phyloP scores from a whole-genome alignment of 2,888 invertebrate species.

The Leptinotarsa haldemani region DNA sequence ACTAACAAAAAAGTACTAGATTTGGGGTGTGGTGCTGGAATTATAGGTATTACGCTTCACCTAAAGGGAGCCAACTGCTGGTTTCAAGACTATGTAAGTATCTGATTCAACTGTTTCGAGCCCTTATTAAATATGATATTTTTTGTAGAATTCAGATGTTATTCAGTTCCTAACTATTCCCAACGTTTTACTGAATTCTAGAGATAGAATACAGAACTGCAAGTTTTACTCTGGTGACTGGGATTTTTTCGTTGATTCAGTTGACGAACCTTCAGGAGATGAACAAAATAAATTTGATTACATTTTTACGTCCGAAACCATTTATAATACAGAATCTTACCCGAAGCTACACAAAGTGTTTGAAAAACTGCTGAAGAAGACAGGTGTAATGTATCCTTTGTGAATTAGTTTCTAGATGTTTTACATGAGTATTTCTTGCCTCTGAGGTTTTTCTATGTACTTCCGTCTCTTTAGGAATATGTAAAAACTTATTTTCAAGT shows the following conservation, averaged over 20 bases:
- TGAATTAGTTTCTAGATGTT: neutral
- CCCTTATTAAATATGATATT: constrained; percentile 67
- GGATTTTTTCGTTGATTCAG: constrained; percentile 67
- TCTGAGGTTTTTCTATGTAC: too few species aligned
- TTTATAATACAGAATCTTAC: constrained; percentile 87
- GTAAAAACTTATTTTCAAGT: too few species aligned
- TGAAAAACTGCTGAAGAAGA: constrained; percentile 70
- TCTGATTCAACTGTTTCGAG: constrained; percentile 80
- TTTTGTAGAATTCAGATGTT: constrained; percentile 86
- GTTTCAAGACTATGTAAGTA: constrained; percentile 95
- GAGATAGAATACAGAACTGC: constrained; percentile 65
- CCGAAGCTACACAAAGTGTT: constrained; percentile 79
- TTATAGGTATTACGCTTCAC: constrained; percentile 85
- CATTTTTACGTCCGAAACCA: constrained; percentile 93
- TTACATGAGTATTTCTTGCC: too few species aligned
- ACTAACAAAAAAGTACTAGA: constrained; percentile 78
- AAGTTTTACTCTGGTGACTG: constrained; percentile 78
- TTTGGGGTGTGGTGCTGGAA: constrained; percentile 92
- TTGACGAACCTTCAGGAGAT: constrained; percentile 67
- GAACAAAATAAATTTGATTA: constrained; percentile 76
- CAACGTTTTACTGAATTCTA: constrained; percentile 77
- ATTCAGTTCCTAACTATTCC: constrained; percentile 83
- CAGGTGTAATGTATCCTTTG: constrained; percentile 75
- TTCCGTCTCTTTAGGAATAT: too few species aligned
- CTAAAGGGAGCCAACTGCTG: constrained; percentile 77